Evolutionary conservation across 2,113 vertebrate genomes (phyloP).

Genomic region (Syngnathus floridae): DNA sequence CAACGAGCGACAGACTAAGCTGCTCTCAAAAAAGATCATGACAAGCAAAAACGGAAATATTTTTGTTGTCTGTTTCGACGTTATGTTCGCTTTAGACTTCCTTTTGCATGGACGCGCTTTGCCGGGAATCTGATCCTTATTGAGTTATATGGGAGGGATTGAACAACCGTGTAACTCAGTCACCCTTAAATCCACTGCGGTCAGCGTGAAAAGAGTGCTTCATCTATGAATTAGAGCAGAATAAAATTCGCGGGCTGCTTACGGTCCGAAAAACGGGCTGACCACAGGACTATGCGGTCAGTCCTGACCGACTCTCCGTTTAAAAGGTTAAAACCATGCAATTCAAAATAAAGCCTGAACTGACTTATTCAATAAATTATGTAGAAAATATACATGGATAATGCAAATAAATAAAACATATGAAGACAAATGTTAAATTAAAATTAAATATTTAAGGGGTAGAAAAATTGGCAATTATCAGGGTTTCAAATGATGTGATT

Average conservation of each 20-base stretch:
- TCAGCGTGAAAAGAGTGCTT: constrained; percentile 54
- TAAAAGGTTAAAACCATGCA: background rate
- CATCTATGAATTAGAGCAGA: constrained; percentile 63
- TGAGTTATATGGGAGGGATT: constrained; percentile 61
- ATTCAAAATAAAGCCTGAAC: too few relatives aligned
- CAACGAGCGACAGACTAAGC: constrained; percentile 58
- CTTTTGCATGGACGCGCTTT: constrained; percentile 40
- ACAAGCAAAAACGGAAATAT: constrained; percentile 56
- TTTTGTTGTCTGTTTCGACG: constrained; percentile 45
- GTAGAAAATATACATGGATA: too few relatives aligned
- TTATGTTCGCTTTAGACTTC: constrained; percentile 41
- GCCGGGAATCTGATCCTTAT: constrained; percentile 59
- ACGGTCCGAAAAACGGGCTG: background rate
- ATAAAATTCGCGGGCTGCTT: background rate
- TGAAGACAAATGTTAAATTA: too few relatives aligned
- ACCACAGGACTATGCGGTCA: too few relatives aligned
- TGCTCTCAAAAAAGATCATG: constrained; percentile 53
- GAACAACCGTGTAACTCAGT: constrained; percentile 44
- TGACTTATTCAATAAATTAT: too few relatives aligned
- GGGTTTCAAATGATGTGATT: too few relatives aligned
- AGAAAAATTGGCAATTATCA: too few relatives aligned
- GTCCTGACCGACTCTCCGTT: too few relatives aligned
- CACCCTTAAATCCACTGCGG: constrained; percentile 62
- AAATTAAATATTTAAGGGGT: too few relatives aligned
- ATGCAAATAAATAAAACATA: too few relatives aligned